Evolutionary conservation across 2,113 vertebrate genomes (phyloP).

Genomic region (Tricholaema leucomelas): DNA sequence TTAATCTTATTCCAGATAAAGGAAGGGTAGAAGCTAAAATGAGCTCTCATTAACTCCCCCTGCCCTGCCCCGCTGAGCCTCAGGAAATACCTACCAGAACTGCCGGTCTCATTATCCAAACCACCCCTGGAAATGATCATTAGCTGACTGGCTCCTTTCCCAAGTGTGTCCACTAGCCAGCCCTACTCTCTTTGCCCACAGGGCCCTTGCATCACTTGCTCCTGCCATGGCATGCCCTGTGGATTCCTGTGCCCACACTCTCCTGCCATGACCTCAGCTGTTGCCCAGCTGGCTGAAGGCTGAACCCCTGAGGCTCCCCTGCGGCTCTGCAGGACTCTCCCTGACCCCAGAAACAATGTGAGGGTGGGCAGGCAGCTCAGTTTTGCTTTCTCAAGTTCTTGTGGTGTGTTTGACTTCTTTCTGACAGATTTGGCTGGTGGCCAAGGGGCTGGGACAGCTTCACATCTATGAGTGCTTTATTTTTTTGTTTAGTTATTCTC

Average conservation of each 20-base stretch:
- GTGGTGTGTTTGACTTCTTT: not conserved
- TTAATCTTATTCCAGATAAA: slow-evolving; percentile 46
- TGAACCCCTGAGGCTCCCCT: not conserved
- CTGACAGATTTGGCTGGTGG: not conserved
- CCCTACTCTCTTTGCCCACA: not conserved
- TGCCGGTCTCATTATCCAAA: not conserved
- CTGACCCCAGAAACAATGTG: not conserved
- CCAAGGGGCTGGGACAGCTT: not conserved
- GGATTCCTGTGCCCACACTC: not conserved
- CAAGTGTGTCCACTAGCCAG: not conserved
- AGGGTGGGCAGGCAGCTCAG: not conserved
- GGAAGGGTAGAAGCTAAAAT: slow-evolving; percentile 32
- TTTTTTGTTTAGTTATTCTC: not conserved
- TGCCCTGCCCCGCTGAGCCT: slow-evolving; percentile 12
- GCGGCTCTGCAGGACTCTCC: not conserved
- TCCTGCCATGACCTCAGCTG: fast-evolving
- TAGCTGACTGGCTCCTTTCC: not conserved
- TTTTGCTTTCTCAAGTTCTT: not conserved
- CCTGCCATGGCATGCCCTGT: not conserved
- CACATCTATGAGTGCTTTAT: not conserved
- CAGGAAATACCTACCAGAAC: slow-evolving; percentile 18
- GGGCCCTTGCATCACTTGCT: not conserved
- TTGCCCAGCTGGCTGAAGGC: fast-evolving
- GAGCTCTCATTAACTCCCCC: slow-evolving; percentile 12
- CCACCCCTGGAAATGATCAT: not conserved